Evolutionary conservation across 2,888 invertebrate genomes (phyloP).

Genomic region (Germaria angustata): DNA sequence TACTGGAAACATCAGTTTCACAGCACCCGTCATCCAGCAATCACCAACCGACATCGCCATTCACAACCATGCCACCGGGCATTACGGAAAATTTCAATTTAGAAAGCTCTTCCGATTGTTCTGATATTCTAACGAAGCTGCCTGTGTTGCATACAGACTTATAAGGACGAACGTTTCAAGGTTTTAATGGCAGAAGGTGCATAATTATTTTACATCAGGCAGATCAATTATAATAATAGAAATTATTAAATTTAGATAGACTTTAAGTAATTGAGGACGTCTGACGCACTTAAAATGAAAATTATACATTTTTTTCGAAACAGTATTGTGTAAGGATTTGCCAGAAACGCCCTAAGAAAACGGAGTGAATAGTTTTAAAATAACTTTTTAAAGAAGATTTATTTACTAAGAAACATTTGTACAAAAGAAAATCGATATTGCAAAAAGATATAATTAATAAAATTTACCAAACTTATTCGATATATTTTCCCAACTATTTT

Average conservation of each 20-base stretch:
- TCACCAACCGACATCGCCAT: slow-evolving; percentile 55
- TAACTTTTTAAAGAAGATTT: background rate
- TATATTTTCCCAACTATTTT: too few relatives aligned
- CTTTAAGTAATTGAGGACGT: slow-evolving; percentile 19
- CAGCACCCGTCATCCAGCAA: slow-evolving; percentile 64
- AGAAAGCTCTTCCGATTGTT: slow-evolving; percentile 65
- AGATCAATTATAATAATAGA: slow-evolving; percentile 34
- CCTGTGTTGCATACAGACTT: slow-evolving; percentile 78
- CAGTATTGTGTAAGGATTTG: background rate
- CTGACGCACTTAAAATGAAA: background rate
- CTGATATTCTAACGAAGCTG: slow-evolving; percentile 67
- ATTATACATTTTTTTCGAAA: background rate
- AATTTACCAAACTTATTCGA: too few relatives aligned
- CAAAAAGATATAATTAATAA: background rate
- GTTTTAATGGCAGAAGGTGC: background rate
- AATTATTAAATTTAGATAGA: slow-evolving; percentile 23
- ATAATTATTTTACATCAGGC: slow-evolving; percentile 29
- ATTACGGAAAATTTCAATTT: slow-evolving; percentile 63
- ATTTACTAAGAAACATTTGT: background rate
- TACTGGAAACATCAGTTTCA: slow-evolving; percentile 63
- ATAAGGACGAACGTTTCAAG: slow-evolving; percentile 70
- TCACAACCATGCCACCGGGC: slow-evolving; percentile 48
- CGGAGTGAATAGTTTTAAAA: background rate
- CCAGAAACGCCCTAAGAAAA: background rate
- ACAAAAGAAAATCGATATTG: background rate